phyloP scores from a whole-genome alignment of 64 coral and sea anemone genomes.

The Porites australiensis region DNA sequence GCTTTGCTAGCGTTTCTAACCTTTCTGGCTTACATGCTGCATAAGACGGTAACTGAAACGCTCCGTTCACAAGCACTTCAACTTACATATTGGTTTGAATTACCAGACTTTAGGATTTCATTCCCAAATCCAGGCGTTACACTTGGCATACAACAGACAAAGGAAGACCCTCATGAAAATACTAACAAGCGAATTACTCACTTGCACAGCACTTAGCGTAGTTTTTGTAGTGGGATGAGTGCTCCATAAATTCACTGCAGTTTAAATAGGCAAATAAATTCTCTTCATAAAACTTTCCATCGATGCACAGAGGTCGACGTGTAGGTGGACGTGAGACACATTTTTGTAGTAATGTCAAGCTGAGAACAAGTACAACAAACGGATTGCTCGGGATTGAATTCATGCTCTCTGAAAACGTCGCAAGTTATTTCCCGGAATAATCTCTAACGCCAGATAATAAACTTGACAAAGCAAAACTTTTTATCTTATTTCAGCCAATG shows the following conservation, averaged over 20 bases:
- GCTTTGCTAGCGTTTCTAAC: too few relatives aligned
- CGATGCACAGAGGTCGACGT: neutral
- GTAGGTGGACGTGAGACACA: neutral
- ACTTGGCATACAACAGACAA: too few relatives aligned
- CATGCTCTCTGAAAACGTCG: neutral
- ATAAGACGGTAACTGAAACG: too few relatives aligned
- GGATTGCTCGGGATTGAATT: neutral
- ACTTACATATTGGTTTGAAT: too few relatives aligned
- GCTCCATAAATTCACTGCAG: neutral
- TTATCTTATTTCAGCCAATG: too few relatives aligned
- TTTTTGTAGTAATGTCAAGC: neutral
- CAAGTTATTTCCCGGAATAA: neutral
- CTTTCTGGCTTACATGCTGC: too few relatives aligned
- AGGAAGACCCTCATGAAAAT: too few relatives aligned
- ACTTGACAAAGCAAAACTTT: neutral
- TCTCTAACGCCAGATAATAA: neutral
- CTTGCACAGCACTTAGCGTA: neutral
- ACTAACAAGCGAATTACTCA: neutral
- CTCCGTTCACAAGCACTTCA: too few relatives aligned
- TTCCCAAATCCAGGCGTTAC: too few relatives aligned
- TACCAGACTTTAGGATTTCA: too few relatives aligned
- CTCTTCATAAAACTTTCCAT: constrained; percentile 12
- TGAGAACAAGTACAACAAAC: too few relatives aligned
- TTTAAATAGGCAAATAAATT: neutral
- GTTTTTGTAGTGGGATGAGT: neutral